Evolutionary conservation across 2,797 vertebrate genomes (phyloP).

Genomic region (Neopelma chrysocephalum): DNA sequence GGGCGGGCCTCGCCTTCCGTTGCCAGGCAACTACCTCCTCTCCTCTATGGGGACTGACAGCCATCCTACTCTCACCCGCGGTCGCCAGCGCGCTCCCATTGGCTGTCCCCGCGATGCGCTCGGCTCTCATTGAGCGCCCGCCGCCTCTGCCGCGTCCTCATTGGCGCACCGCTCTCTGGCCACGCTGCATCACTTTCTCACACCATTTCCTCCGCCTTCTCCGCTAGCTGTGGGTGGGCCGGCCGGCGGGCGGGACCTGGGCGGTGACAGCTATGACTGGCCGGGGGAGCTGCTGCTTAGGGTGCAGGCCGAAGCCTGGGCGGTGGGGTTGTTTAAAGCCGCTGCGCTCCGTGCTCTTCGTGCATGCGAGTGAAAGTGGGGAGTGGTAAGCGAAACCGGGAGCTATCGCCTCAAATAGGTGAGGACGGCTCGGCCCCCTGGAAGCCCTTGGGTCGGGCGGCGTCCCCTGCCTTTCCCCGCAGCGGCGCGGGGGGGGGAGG

Average conservation of each 20-base stretch:
- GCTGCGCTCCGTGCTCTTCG: neutral
- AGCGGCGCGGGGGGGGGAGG: neutral
- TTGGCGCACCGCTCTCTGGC: slow-evolving; percentile 81
- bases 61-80: neutral
- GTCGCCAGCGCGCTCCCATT: slow-evolving; percentile 31
- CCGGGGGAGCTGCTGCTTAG: neutral
- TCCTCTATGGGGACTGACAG: neutral
- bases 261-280: slow-evolving; percentile 1
- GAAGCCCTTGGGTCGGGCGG: neutral
- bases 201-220: slow-evolving; percentile 76
- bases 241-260: neutral
- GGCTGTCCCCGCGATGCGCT: slow-evolving; percentile 41
- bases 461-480: neutral
- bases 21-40: neutral
- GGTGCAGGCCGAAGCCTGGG: neutral
- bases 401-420: neutral
- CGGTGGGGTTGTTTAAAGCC: neutral
- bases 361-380: neutral
- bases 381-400: neutral
- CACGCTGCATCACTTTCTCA: slow-evolving; percentile 85
- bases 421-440: neutral
- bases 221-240: neutral
- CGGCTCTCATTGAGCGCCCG: slow-evolving; percentile 42
- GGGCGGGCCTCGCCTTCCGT: neutral
- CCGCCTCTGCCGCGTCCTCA: slow-evolving; percentile 25